Percentiles rank a stretch among this genome's conserved stretches.
Evolutionary conservation across 1,140 invertebrate species (phyloP).

Genomic region (Drosophila tristis): DNA sequence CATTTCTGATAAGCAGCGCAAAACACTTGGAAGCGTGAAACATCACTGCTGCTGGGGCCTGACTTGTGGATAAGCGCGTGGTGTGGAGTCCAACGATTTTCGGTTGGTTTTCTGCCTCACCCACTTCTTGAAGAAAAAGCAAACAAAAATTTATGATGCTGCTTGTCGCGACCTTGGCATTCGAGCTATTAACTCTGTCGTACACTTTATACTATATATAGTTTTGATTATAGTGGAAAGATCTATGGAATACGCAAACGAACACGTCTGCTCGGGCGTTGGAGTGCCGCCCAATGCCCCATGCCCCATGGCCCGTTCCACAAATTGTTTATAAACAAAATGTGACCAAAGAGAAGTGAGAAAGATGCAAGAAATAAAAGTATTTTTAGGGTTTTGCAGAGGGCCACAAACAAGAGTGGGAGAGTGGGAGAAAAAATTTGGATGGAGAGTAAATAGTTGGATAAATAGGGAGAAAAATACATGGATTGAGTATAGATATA

Average conservation of each 20-base stretch:
- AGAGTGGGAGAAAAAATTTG: too few species aligned
- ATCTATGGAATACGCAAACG: slow-evolving; percentile 32
- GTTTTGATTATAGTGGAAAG: slow-evolving; percentile 29
- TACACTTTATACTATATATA: slow-evolving; percentile 35
- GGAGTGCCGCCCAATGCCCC: too few species aligned
- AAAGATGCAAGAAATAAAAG: slow-evolving; percentile 29
- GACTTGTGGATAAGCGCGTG: neutral
- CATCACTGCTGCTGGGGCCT: too few species aligned
- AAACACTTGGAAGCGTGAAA: too few species aligned
- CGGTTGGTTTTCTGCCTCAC: neutral
- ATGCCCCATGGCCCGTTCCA: slow-evolving; percentile 3
- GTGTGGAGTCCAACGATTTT: neutral
- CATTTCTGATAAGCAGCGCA: too few species aligned
- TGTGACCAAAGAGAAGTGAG: slow-evolving; percentile 38
- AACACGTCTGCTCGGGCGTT: slow-evolving; percentile 20
- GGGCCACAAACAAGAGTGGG: neutral
- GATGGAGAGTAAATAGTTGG: neutral
- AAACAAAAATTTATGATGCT: slow-evolving; percentile 34
- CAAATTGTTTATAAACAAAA: slow-evolving; percentile 53
- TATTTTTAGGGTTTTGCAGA: slow-evolving; percentile 19
- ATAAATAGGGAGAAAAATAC: slow-evolving; percentile 28
- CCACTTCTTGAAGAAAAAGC: slow-evolving; percentile 14
- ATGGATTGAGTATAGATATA: neutral
- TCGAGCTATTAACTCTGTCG: slow-evolving; percentile 48
- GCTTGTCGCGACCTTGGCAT: slow-evolving; percentile 57